These are phyloP conservation scores for Muntiacus reevesi DNA, from an alignment of 2,113 vertebrate genomes.

Conservation along the genomic window DNA sequence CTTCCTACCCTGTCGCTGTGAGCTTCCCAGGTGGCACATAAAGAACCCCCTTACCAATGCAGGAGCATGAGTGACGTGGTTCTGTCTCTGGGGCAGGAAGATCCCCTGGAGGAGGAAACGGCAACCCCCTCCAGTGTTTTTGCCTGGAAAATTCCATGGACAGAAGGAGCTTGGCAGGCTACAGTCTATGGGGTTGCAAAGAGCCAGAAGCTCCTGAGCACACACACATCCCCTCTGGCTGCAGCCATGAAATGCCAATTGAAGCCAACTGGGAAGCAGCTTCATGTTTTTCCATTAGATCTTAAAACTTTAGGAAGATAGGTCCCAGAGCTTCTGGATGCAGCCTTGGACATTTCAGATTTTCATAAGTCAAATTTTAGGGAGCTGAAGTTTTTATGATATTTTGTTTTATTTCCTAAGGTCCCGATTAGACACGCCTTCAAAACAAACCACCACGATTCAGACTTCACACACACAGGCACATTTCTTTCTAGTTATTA, in stretches of 20 bases:
- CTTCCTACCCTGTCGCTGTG: not conserved
- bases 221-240: not conserved
- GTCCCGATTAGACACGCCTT: not conserved
- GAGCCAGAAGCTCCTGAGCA: not conserved
- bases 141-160: no score
- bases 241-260: not conserved
- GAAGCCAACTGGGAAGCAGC: not conserved
- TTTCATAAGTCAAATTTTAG: not conserved
- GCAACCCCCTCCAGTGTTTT: no score
- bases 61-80: fast-evolving
- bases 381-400: not conserved
- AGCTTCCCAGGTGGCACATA: not conserved
- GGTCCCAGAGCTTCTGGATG: not conserved
- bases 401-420: not conserved
- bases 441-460: not conserved
- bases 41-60: not conserved
- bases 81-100: not conserved
- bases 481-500: not conserved
- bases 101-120: not conserved
- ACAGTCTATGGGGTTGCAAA: no score
- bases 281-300: not conserved
- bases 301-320: not conserved
- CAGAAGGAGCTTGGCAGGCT: no score
- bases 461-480: not conserved
- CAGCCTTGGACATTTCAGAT: not conserved